Base-by-base conservation (phyloP, 2,888 invertebrate genomes). In the Euphydryas editha region DNA sequence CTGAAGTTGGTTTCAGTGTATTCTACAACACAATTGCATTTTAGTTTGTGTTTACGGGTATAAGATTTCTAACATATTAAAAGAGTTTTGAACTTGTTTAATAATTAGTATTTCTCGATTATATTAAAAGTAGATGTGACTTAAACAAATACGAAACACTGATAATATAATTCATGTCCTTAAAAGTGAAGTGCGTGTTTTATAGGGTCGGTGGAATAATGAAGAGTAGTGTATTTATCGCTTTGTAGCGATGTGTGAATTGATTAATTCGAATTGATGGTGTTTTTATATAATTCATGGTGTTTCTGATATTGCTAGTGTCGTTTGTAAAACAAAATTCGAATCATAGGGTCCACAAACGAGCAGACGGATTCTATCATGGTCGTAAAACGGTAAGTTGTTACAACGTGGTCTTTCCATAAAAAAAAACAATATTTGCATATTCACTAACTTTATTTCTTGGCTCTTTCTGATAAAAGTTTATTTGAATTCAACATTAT, bases 311-410 rank as follows among this genome's bases (percentile, higher is more conserved):
- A 84, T 81, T 81, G 74, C 82, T 86, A 82, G 92, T 92, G 88
- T 76, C 80, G 81, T 87, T 90, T 85, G 85, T 82, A 84, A 87
- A 87, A 78, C 78, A 87, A 87, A 87, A 78, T 87, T 87, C 88
- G 84, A 93, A 93, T 88, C 93, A 93, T 93, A 92, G 93, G 93
- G 88, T 92, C 93, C 88, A 91, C 87, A 88, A 90, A 87, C 87
- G 93, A 90, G 87, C 88, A 85, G 85, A 93, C 93, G 93, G 92
- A 91, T 90, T 92, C 91, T 92, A 93, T 86, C 91, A 93, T 93
- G 93, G 93, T 92, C 90, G 92, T 93, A 89, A 93, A 93, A 92
- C 92, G 92, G 92, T 93, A 82, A 88, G 92, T 87, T 68, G 57
- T 67, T 72, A 73, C 75, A 76, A 74, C 75, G 73, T 76, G 76